Base-by-base conservation (phyloP, 2,888 invertebrate genomes). In the Chymomyza amoena region DNA sequence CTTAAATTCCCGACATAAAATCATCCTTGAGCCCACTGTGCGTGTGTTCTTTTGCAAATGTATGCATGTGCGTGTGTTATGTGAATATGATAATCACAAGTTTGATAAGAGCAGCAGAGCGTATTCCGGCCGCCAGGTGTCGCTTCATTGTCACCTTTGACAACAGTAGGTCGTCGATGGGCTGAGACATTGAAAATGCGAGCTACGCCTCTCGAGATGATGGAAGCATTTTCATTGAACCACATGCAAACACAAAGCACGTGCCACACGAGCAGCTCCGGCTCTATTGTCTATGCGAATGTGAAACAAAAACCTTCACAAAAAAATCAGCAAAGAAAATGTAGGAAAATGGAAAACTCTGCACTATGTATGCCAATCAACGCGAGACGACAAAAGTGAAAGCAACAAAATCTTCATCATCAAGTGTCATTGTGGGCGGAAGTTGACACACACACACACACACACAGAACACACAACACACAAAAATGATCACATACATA, bases 401-500 rank as follows among this genome's bases (percentile, higher is more conserved):
- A 87, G 87, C 84, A 84, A 81, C 82, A 88, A 87, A 88, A 84
- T 89, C 88, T 89, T 88, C 87, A 89, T 82, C 84, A 82, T 82
- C 81, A 88, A 79, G 82, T 77, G 87, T 80, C 88, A 84, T 88
- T 80, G 84, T 77, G 73, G 88, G 81, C 87, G 80, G 81, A 81
- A 86, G 87, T 80, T 84, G 81, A 73, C 85, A 80, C 74, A 68
- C 77, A 72, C 72, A 72, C 73, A 62, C 32, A 28, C 28, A 28
- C 28, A 65, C 54, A 39, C 18, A 62, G n/a, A n/a, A n/a, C 73
- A 62, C 32, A 63, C 45, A 67, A 59, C 78, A 68, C 68, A 68
- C 61, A 7, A 32, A 25, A 3, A 25, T 25, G 25, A 25, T 25
- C 25, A 25, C 25, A 66, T 50, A 25, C 25, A 66, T 50, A 45